Percentiles rank a stretch among this genome's conserved stretches.
phyloP scores from a whole-genome alignment of 2,888 invertebrate genomes.

The Hypomecis atomaria region DNA sequence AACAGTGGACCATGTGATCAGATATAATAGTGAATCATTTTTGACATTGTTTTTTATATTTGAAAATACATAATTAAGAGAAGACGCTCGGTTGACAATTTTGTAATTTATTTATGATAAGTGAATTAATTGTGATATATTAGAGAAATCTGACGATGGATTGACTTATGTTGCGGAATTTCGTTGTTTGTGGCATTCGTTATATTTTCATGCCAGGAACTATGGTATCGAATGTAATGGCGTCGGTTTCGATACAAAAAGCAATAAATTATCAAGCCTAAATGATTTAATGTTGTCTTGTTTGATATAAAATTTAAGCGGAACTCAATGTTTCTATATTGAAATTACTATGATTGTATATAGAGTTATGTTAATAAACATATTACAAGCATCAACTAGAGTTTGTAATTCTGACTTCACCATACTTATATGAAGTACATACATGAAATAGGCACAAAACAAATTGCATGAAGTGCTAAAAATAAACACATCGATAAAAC shows the following conservation, averaged over 20 bases:
- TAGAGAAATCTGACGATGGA: slow-evolving; percentile 64
- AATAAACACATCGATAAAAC: too few relatives aligned
- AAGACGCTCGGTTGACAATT: slow-evolving; percentile 79
- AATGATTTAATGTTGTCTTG: slow-evolving; percentile 66
- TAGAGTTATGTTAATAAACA: slow-evolving; percentile 83
- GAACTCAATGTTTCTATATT: slow-evolving; percentile 79
- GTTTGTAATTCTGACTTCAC: slow-evolving; percentile 51
- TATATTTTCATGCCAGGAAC: slow-evolving; percentile 58
- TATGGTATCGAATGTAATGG: slow-evolving; percentile 47
- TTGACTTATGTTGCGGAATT: slow-evolving; percentile 63
- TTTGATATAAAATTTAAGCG: slow-evolving; percentile 76
- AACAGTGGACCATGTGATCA: slow-evolving; percentile 81
- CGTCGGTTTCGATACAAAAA: slow-evolving; percentile 50
- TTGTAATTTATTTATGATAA: slow-evolving; percentile 82
- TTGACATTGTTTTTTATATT: slow-evolving; percentile 80
- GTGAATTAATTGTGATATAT: slow-evolving; percentile 82
- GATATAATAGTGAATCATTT: slow-evolving; percentile 78
- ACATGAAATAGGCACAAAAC: not conserved
- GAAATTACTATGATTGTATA: slow-evolving; percentile 82
- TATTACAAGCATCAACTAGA: slow-evolving; percentile 70
- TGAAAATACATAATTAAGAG: slow-evolving; percentile 64
- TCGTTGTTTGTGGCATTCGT: slow-evolving; percentile 65
- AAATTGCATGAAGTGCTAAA: too few relatives aligned
- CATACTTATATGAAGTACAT: not conserved
- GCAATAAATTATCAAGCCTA: slow-evolving; percentile 75